These are phyloP conservation scores for Pangasius larnaudii DNA, from an alignment of 2,797 vertebrate species.

Conservation along the genomic window DNA sequence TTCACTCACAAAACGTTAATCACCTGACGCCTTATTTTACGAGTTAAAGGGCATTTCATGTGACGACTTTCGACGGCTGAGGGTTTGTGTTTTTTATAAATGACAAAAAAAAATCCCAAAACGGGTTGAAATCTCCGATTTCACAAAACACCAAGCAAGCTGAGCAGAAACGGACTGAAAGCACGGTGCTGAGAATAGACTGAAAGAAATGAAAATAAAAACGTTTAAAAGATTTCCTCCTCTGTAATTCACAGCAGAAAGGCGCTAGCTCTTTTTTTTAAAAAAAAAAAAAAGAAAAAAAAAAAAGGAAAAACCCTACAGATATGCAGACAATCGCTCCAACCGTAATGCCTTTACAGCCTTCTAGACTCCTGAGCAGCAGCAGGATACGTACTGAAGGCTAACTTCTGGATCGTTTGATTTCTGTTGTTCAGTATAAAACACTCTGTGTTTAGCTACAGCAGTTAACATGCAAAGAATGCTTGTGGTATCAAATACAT, in stretches of 20 bases:
- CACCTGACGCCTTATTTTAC: neutral
- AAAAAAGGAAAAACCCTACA: neutral
- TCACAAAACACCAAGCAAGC: conserved; percentile 5
- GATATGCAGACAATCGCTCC: neutral
- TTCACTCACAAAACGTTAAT: neutral
- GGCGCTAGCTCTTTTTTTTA: neutral
- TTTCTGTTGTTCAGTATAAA: conserved; percentile 52
- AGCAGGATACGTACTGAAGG: conserved; percentile 16
- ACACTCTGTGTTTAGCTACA: conserved; percentile 65
- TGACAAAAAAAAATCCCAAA: neutral
- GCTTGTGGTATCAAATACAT: conserved; percentile 75
- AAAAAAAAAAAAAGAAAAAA: neutral
- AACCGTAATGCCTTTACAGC: neutral
- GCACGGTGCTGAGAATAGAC: conserved; percentile 10
- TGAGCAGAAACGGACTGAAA: neutral
- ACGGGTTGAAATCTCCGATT: neutral
- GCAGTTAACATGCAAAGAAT: conserved; percentile 78
- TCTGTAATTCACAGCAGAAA: neutral
- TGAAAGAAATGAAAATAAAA: neutral
- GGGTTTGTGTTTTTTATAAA: neutral
- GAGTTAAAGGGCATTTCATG: neutral
- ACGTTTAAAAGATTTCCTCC: neutral
- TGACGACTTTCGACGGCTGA: neutral
- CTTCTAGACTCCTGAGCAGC: conserved; percentile 3
- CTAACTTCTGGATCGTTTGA: conserved; percentile 8